These are phyloP conservation scores for Eurois occulta DNA, from an alignment of 2,888 invertebrate species.

Conservation along the genomic window DNA sequence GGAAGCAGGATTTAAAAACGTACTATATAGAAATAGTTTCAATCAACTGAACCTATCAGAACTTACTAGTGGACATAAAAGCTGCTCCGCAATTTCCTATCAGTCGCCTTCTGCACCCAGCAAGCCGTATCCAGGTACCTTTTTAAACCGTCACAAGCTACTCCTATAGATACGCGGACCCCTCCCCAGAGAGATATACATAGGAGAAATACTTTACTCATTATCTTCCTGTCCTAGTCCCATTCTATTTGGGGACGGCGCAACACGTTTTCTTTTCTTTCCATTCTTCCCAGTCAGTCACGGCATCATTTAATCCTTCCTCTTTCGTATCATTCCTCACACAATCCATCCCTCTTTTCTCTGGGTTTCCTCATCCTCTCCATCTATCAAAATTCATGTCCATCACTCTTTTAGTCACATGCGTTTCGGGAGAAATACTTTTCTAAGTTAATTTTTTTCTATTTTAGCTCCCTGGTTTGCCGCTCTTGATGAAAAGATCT, in stretches of 20 bases:
- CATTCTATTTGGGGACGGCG: too few relatives aligned
- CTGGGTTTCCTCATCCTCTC: too few relatives aligned
- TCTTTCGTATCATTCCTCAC: too few relatives aligned
- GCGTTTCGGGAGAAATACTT: not conserved
- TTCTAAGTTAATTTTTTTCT: not conserved
- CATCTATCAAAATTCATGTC: too few relatives aligned
- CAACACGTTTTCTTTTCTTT: too few relatives aligned
- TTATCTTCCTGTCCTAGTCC: too few relatives aligned
- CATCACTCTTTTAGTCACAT: too few relatives aligned
- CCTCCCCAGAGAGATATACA: not conserved
- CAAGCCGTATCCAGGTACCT: not conserved
- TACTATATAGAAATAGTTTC: not conserved
- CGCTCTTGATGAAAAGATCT: conserved; percentile 63
- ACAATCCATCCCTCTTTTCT: too few relatives aligned
- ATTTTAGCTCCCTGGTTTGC: conserved; percentile 71
- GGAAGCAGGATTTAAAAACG: not conserved
- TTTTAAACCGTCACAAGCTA: not conserved
- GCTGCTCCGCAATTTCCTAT: not conserved
- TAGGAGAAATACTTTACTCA: not conserved
- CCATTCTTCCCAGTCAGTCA: too few relatives aligned
- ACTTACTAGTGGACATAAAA: not conserved
- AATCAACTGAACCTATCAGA: not conserved
- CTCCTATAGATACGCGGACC: not conserved
- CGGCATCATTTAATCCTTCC: too few relatives aligned
- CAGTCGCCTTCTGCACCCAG: not conserved